Base-by-base conservation (phyloP, 92 coral and sea anemone species). In the Epizoanthus rinbou region DNA sequence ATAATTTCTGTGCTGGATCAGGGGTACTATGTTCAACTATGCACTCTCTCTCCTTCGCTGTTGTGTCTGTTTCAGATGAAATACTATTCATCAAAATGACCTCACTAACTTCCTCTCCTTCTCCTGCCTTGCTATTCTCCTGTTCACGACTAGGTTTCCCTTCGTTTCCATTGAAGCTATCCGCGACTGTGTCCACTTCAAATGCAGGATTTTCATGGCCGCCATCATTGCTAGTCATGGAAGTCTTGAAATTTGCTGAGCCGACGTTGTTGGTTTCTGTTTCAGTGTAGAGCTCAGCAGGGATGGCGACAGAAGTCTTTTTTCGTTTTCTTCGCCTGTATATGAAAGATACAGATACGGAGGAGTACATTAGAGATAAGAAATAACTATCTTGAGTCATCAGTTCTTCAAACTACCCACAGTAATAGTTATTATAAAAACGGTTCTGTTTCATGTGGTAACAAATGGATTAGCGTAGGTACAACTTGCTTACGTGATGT, bases 191-290 rank as follows among this genome's bases (percentile, higher is more conserved):
- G 8, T 47, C 53, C 14, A 47, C 64, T 78, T 78, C 82, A 43
- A 78, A 78, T 21, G 82, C 82, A 8, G 22, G 24, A 39, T 78
- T 78, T 63, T 78, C 47, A 37, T 57, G 71, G 59, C 82, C 71
- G 39, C 4, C 37, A 19, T 62, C 37, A 21, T 78, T 60, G 24
- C 22, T 21, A 0, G 57, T 60, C 43, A 37, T 37, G 23, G 45
- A 62, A 0, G 39, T 43, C 10, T 23, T 13, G 25, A 14, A 13
- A 21, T 5, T 62, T 33, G 71, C 14, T 7, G 16, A 17, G 25
- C 47, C 57, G 24, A 21, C 50, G 1, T 10, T 6, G 19, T 17
- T 6, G 13, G 33, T 57, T 25, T 78, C 57, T 62, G 47, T 60
- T 37, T 78, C 57, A 21, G 13, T 3, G 35, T 41, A 3, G 53